Evolutionary conservation across 2,113 vertebrate species (phyloP).

Genomic region (Pteruthius melanotis): DNA sequence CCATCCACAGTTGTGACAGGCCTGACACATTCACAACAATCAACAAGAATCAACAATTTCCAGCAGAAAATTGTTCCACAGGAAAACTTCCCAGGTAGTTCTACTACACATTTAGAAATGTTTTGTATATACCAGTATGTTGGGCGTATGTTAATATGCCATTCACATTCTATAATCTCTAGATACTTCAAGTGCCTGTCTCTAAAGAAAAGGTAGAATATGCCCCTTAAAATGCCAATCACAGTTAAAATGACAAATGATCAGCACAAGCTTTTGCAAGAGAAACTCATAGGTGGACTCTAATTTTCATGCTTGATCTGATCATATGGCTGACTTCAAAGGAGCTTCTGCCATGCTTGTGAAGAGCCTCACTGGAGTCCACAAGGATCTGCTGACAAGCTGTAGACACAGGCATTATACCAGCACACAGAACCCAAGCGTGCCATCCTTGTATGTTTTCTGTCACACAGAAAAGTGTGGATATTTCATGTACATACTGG

Average conservation of each 20-base stretch:
- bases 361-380: background rate
- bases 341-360: background rate
- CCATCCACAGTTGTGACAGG: slow-evolving; percentile 25
- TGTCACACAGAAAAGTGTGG: background rate
- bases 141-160: background rate
- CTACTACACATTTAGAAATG: background rate
- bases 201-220: background rate
- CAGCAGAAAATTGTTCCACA: background rate
- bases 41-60: background rate
- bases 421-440: background rate
- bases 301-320: background rate
- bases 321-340: background rate
- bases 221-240: background rate
- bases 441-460: fast-evolving
- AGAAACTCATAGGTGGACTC: background rate
- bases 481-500: background rate
- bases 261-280: background rate
- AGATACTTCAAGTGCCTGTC: background rate
- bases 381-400: background rate
- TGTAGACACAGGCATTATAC: background rate
- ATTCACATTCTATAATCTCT: background rate
- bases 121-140: background rate
- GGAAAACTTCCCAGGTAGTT: background rate
- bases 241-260: background rate
- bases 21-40: background rate